phyloP scores from a whole-genome alignment of 2,797 vertebrate genomes.

The Squalus acanthias region DNA sequence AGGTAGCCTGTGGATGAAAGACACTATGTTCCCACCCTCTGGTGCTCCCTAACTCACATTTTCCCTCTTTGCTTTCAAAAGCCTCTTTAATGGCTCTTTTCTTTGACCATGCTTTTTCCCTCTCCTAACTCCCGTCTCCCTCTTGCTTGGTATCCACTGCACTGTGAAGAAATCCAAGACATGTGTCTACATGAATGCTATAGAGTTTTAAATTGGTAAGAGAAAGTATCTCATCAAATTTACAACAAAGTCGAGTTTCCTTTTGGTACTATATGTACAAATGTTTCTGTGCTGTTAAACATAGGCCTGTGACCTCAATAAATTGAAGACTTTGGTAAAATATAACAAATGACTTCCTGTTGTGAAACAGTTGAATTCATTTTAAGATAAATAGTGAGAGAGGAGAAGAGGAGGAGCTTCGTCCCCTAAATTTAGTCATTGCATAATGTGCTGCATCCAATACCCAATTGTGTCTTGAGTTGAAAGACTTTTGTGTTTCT shows the following conservation, averaged over 20 bases:
- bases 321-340: not conserved
- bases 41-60: not conserved
- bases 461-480: not conserved
- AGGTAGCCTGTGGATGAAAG: not conserved
- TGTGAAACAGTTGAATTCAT: conserved; percentile 15
- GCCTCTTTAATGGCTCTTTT: not conserved
- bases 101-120: not conserved
- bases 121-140: not conserved
- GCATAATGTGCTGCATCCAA: not conserved
- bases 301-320: not conserved
- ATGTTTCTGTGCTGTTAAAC: not conserved
- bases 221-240: not conserved
- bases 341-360: not conserved
- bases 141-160: not conserved
- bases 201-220: not conserved
- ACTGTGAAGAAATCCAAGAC: not conserved
- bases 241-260: not conserved
- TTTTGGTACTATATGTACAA: not conserved
- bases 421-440: not conserved
- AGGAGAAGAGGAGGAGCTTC: not conserved
- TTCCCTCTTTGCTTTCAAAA: not conserved
- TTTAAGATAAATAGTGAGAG: not conserved
- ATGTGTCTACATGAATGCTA: not conserved
- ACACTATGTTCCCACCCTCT: not conserved
- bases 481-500: not conserved